phyloP scores from a whole-genome alignment of 2,888 invertebrate genomes.

The Pimpla rufipes region DNA sequence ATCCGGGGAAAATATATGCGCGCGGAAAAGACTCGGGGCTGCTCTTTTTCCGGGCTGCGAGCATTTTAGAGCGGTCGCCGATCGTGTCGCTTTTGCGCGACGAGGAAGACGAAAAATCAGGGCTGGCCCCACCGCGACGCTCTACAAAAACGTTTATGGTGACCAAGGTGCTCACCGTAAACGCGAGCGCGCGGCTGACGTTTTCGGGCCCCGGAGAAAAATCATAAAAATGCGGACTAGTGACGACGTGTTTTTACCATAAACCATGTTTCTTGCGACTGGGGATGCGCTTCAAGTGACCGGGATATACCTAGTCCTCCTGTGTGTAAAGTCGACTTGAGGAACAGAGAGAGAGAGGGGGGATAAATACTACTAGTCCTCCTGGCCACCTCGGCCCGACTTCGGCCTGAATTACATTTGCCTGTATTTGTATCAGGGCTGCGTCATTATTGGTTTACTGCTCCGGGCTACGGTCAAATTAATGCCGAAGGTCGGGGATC shows the following conservation, averaged over 20 bases:
- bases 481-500: slow-evolving; percentile 72
- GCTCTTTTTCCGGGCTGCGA: slow-evolving; percentile 44
- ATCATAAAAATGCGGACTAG: slow-evolving; percentile 80
- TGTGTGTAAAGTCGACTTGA: not conserved
- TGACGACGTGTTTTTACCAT: slow-evolving; percentile 78
- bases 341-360: slow-evolving; percentile 9
- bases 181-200: slow-evolving; percentile 57
- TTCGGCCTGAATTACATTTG: slow-evolving; percentile 80
- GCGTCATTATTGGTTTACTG: slow-evolving; percentile 82
- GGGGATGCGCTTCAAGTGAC: slow-evolving; percentile 4
- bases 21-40: slow-evolving; percentile 30
- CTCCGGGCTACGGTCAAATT: slow-evolving; percentile 69
- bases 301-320: slow-evolving; percentile 31
- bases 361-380: slow-evolving; percentile 29
- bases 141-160: slow-evolving; percentile 81
- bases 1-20: slow-evolving; percentile 62
- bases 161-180: slow-evolving; percentile 63
- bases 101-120: slow-evolving; percentile 73
- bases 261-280: slow-evolving; percentile 66
- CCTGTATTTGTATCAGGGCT: slow-evolving; percentile 80
- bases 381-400: slow-evolving; percentile 47
- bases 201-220: slow-evolving; percentile 73
- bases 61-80: slow-evolving; percentile 67
- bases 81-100: slow-evolving; percentile 53
- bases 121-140: slow-evolving; percentile 66